phyloP scores from a whole-genome alignment of 2,113 vertebrate genomes.

The Myrmecobius fasciatus region DNA sequence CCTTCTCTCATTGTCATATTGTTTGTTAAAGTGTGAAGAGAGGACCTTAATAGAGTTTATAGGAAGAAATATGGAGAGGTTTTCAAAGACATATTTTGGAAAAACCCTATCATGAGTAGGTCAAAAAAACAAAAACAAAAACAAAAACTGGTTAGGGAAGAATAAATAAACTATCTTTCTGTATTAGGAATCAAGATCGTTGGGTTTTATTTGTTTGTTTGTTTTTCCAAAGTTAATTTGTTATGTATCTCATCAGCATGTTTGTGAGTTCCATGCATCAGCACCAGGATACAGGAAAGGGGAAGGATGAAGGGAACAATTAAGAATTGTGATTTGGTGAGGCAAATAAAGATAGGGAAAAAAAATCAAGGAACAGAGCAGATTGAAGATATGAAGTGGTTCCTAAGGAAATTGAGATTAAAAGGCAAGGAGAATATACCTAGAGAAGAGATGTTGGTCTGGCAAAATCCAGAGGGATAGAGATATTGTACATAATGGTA shows the following conservation, averaged over 20 bases:
- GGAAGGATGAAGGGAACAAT: background rate
- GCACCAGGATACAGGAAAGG: background rate
- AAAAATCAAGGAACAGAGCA: background rate
- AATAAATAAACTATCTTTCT: background rate
- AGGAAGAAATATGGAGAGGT: background rate
- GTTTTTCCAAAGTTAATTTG: background rate
- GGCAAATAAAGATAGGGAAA: background rate
- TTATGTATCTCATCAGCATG: background rate
- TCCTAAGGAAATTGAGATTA: background rate
- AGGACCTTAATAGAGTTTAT: background rate
- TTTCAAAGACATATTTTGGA: background rate
- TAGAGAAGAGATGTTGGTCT: background rate
- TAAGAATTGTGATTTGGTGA: background rate
- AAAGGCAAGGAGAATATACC: background rate
- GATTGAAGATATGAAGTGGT: background rate
- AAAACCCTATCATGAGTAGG: background rate
- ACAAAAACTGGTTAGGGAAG: background rate
- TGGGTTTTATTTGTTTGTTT: background rate
- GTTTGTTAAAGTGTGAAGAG: background rate
- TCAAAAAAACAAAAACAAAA: background rate
- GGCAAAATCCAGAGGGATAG: background rate
- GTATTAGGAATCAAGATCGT: background rate
- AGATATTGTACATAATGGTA: too few species aligned
- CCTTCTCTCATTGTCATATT: background rate
- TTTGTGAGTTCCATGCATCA: background rate